Evolutionary conservation across 2,888 invertebrate genomes (phyloP).

Genomic region (Parasteatoda lunata): DNA sequence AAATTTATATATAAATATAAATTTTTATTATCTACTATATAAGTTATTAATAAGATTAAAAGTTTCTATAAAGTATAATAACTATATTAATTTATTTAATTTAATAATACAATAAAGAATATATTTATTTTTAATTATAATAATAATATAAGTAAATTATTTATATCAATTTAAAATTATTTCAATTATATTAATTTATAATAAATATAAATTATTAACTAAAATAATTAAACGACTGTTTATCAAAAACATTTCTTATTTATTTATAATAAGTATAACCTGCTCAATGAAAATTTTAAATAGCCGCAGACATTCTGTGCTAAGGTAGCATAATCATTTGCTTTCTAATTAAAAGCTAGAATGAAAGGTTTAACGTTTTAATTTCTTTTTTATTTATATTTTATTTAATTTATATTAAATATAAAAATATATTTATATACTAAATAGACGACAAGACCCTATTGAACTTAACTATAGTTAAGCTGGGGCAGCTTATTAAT

Average conservation of each 20-base stretch:
- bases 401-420: constrained; percentile 78
- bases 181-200: constrained; percentile 25
- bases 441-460: constrained; percentile 87
- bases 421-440: constrained; percentile 81
- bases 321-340: constrained; percentile 88
- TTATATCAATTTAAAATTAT: constrained; percentile 20
- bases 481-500: constrained; percentile 70
- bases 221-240: constrained; percentile 76
- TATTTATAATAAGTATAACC: too few relatives aligned
- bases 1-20: constrained; percentile 5
- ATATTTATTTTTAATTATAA: constrained; percentile 9
- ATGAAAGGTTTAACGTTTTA: constrained; percentile 83
- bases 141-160: constrained; percentile 29
- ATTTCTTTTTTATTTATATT: constrained; percentile 78
- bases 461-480: constrained; percentile 80
- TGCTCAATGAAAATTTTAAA: too few relatives aligned
- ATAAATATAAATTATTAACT: constrained; percentile 7
- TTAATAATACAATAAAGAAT: neutral
- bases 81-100: neutral
- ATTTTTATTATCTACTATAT: neutral
- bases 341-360: constrained; percentile 86
- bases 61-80: constrained; percentile 10
- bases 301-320: constrained; percentile 83
- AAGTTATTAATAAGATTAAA: neutral
- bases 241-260: constrained; percentile 87